These are phyloP conservation scores for Scophthalmus maximus DNA, from an alignment of 2,113 vertebrate species.

Conservation along the genomic window DNA sequence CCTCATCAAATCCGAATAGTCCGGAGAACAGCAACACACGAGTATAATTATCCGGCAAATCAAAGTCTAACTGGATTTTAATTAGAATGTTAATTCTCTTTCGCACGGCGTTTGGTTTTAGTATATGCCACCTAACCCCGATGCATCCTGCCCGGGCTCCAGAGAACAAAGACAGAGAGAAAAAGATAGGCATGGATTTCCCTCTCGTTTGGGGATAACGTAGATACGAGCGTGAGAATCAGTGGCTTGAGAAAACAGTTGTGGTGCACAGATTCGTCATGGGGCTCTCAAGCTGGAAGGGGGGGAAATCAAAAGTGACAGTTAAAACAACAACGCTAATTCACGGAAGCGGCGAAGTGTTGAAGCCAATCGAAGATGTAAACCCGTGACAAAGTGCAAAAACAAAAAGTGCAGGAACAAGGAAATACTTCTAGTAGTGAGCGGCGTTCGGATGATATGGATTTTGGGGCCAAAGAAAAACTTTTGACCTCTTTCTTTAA, in stretches of 20 bases:
- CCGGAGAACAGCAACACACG: conserved; percentile 69
- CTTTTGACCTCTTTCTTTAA: no score
- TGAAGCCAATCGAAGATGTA: conserved; percentile 67
- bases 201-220: conserved; percentile 48
- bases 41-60: conserved; percentile 78
- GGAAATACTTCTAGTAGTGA: conserved; percentile 7
- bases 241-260: conserved; percentile 62
- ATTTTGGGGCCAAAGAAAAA: no score
- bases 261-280: conserved; percentile 67
- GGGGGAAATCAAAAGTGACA: conserved; percentile 77
- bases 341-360: conserved; percentile 69
- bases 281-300: conserved; percentile 50
- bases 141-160: conserved; percentile 56
- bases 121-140: conserved; percentile 50
- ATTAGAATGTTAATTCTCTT: conserved; percentile 79
- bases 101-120: conserved; percentile 67
- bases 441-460: background rate
- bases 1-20: conserved; percentile 77
- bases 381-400: conserved; percentile 65
- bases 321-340: conserved; percentile 75
- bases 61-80: conserved; percentile 78
- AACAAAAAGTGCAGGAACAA: conserved; percentile 47
- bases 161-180: conserved; percentile 35
- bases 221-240: conserved; percentile 45
- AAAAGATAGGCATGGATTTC: conserved; percentile 29